Conservation (phyloP, 92 coral and sea anemone genomes). For the Actinernus sp. region DNA sequence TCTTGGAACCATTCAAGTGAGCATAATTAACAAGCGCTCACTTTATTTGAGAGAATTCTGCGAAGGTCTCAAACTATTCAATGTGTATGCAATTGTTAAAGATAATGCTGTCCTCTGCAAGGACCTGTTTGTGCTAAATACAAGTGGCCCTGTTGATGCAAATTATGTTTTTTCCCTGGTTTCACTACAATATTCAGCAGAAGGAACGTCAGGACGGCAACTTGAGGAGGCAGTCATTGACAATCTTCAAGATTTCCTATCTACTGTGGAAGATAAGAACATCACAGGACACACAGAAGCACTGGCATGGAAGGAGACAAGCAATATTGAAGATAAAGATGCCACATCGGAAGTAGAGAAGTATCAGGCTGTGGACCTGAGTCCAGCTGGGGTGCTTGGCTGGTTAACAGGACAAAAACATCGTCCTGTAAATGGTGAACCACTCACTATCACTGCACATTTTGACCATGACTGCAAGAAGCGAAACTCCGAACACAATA, state of each 20-base stretch:
- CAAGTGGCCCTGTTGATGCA: slow-evolving; percentile 63
- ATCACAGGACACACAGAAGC: slow-evolving; percentile 61
- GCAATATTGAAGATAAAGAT: slow-evolving; percentile 31
- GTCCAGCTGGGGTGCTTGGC: slow-evolving; percentile 57
- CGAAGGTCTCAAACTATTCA: slow-evolving; percentile 59
- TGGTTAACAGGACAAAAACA: slow-evolving; percentile 59
- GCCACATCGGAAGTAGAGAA: slow-evolving; percentile 9
- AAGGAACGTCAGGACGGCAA: slow-evolving; percentile 51
- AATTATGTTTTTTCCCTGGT: slow-evolving; percentile 66
- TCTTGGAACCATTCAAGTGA: slow-evolving; percentile 70
- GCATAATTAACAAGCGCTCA: slow-evolving; percentile 60
- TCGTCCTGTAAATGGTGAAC: slow-evolving; percentile 43
- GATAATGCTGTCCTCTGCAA: slow-evolving; percentile 59
- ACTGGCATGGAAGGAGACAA: slow-evolving; percentile 59
- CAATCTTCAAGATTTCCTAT: slow-evolving; percentile 62
- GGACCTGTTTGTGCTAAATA: slow-evolving; percentile 46
- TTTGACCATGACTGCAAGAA: slow-evolving; percentile 56
- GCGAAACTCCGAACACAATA: slow-evolving; percentile 43
- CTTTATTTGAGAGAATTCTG: slow-evolving; percentile 61
- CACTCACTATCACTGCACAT: slow-evolving; percentile 18
- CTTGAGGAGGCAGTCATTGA: slow-evolving; percentile 65
- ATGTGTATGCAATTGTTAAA: slow-evolving; percentile 41
- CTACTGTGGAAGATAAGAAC: slow-evolving; percentile 58
- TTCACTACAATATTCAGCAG: slow-evolving; percentile 38
- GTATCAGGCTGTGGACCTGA: slow-evolving; percentile 39